phyloP scores from a whole-genome alignment of 2,113 vertebrate genomes.

The Seriola dumerili region DNA sequence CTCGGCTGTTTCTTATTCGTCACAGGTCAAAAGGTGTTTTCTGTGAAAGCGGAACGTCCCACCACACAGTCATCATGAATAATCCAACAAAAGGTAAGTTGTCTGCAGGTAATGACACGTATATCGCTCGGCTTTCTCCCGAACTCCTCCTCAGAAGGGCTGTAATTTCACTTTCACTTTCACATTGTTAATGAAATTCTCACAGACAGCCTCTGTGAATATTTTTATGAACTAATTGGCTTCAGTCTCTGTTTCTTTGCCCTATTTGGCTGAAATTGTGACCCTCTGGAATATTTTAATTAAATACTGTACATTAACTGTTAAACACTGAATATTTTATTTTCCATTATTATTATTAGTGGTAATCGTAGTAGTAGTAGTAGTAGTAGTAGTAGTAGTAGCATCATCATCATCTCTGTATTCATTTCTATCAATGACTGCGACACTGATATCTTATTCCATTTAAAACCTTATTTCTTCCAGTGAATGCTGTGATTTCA shows the following conservation, averaged over 20 bases:
- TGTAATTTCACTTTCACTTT: slow-evolving; percentile 32
- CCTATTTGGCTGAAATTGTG: neutral
- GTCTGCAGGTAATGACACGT: neutral
- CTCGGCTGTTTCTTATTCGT: slow-evolving; percentile 25
- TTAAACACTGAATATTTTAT: no score
- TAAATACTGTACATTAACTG: no score
- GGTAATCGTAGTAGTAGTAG: no score
- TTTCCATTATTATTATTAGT: no score
- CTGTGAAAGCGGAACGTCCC: slow-evolving; percentile 3
- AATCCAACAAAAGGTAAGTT: slow-evolving; percentile 56
- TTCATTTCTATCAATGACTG: no score
- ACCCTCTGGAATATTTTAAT: no score
- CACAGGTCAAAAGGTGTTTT: slow-evolving; percentile 41
- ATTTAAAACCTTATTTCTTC: no score
- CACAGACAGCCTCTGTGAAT: neutral
- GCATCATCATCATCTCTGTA: no score
- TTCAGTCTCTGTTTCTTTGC: neutral
- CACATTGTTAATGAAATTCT: neutral
- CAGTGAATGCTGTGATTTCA: no score
- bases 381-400: no score
- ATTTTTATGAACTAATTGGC: neutral
- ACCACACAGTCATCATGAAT: slow-evolving; percentile 45
- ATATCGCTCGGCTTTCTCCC: neutral
- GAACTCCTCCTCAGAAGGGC: neutral
- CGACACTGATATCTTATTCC: no score